phyloP scores from a whole-genome alignment of 2,797 vertebrate species.

The Sylvia borin region DNA sequence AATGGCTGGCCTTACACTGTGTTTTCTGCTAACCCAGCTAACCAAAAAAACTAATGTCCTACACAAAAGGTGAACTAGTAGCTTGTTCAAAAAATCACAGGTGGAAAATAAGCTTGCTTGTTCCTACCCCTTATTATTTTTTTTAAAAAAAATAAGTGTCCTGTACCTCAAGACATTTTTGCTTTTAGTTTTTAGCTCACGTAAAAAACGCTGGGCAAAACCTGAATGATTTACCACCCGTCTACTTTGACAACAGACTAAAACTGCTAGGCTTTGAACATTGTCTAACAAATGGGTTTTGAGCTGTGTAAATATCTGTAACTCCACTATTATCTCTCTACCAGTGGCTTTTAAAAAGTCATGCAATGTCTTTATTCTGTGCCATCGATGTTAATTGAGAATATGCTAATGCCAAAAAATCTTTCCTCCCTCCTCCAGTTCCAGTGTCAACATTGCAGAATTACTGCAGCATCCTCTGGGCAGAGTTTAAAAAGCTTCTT shows the following conservation, averaged over 20 bases:
- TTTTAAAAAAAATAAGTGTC: not conserved
- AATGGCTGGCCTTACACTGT: not conserved
- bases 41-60: not conserved
- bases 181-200: not conserved
- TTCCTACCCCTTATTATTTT: not conserved
- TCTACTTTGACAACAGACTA: not conserved
- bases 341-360: not conserved
- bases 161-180: not conserved
- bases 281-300: not conserved
- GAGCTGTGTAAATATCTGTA: not conserved
- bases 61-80: not conserved
- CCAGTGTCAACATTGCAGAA: not conserved
- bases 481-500: not conserved
- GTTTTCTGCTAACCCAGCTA: not conserved
- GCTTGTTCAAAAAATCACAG: not conserved
- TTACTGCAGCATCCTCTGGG: not conserved
- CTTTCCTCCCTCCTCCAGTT: not conserved
- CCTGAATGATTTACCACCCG: not conserved
- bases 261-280: not conserved
- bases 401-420: not conserved
- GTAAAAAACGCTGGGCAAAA: not conserved
- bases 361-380: not conserved
- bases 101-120: not conserved
- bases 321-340: not conserved
- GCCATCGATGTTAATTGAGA: not conserved